Conservation (phyloP, 1,140 invertebrate species). For the Sitobion miscanthi region DNA sequence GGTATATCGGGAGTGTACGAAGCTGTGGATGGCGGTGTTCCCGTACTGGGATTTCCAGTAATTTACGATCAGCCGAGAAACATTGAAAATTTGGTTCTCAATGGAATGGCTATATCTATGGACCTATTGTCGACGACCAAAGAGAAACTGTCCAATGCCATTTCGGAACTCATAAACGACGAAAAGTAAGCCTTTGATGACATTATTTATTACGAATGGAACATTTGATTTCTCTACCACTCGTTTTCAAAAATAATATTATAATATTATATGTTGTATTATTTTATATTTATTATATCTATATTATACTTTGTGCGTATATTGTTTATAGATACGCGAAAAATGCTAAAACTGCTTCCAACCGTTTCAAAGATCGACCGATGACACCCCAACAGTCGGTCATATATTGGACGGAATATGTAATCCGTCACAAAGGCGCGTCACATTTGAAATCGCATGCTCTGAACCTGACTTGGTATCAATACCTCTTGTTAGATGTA, state of each 20-base stretch:
- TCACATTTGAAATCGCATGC: constrained; percentile 67
- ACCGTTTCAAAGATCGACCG: constrained; percentile 62
- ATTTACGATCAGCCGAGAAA: constrained; percentile 69
- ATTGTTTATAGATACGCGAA: constrained; percentile 48
- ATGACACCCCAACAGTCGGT: constrained; percentile 64
- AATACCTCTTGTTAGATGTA: constrained; percentile 68
- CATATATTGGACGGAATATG: constrained; percentile 71
- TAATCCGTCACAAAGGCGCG: constrained; percentile 68
- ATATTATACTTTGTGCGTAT: background rate
- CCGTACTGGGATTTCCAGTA: constrained; percentile 74
- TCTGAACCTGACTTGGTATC: constrained; percentile 67
- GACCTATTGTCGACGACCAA: constrained; percentile 62
- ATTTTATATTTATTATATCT: no score
- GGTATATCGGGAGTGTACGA: no score
- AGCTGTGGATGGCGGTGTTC: constrained; percentile 72
- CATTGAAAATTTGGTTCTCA: constrained; percentile 59
- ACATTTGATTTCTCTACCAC: background rate
- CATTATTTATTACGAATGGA: background rate
- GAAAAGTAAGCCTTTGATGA: background rate
- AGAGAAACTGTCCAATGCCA: constrained; percentile 45
- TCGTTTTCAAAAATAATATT: no score
- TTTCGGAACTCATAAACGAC: background rate
- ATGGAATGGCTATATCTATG: constrained; percentile 62
- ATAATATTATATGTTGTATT: no score
- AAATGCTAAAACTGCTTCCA: constrained; percentile 49